Evolutionary conservation across 2,888 invertebrate genomes (phyloP).

Genomic region (Stenurella melanura): DNA sequence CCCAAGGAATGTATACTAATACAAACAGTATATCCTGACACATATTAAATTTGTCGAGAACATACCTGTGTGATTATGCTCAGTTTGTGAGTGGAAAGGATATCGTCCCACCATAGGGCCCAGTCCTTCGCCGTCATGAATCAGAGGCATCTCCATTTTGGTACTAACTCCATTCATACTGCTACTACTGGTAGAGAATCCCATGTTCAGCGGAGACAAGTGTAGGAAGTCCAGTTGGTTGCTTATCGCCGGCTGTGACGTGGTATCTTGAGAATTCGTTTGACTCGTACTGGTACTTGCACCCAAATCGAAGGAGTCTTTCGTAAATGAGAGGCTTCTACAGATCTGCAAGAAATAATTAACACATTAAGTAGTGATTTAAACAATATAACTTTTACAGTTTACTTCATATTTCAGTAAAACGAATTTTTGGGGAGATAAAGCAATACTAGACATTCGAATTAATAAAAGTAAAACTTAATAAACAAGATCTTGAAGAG

Average conservation of each 20-base stretch:
- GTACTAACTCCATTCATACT: conserved; percentile 23
- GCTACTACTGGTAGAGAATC: conserved; percentile 32
- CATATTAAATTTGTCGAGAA: conserved; percentile 6
- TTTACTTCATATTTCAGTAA: neutral
- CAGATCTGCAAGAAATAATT: conserved; percentile 65
- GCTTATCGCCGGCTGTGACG: conserved; percentile 5
- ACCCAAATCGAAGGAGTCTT: conserved; percentile 56
- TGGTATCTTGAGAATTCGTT: conserved; percentile 29
- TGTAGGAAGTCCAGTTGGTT: conserved; percentile 45
- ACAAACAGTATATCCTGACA: neutral
- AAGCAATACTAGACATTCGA: neutral
- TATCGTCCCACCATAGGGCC: conserved; percentile 82
- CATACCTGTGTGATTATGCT: conserved; percentile 53
- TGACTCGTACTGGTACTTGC: conserved; percentile 44
- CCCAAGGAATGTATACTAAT: neutral
- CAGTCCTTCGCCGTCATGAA: conserved; percentile 86
- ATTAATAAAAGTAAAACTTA: neutral
- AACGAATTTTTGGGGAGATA: neutral
- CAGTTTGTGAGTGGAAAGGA: conserved; percentile 52
- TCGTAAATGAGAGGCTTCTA: conserved; percentile 69
- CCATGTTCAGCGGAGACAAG: conserved; percentile 47
- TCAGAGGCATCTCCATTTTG: conserved; percentile 76
- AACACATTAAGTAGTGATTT: neutral
- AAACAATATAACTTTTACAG: neutral
- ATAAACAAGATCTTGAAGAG: too few relatives aligned